Conservation (phyloP, 2,888 invertebrate genomes). For the Agrochola lota region DNA sequence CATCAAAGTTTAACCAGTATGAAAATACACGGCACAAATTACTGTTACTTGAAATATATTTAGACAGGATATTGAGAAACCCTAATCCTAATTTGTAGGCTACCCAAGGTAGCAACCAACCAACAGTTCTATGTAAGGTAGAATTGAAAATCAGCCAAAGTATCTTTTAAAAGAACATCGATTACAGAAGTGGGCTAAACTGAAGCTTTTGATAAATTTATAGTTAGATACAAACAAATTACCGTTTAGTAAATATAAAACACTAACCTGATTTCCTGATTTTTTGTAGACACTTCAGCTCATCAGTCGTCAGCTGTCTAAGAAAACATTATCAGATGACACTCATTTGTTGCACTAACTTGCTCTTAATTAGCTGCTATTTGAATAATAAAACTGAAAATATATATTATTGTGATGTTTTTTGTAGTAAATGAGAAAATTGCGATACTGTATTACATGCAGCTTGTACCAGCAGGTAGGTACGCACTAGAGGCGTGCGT, state of each 20-base stretch:
- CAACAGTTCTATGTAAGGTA: not conserved
- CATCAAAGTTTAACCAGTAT: not conserved
- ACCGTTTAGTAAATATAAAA: slow-evolving; percentile 49
- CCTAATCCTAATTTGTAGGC: slow-evolving; percentile 1
- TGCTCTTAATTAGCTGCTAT: not conserved
- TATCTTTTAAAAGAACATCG: not conserved
- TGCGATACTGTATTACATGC: not conserved
- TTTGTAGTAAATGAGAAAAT: slow-evolving; percentile 25
- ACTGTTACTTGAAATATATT: slow-evolving; percentile 19
- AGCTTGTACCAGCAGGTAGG: slow-evolving; percentile 30
- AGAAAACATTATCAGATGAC: slow-evolving; percentile 40
- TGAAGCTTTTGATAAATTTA: slow-evolving; percentile 3
- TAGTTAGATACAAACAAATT: slow-evolving; percentile 13
- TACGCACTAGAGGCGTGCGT: slow-evolving; percentile 49
- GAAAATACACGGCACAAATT: not conserved
- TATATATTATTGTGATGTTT: slow-evolving; percentile 41
- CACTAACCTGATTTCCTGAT: slow-evolving; percentile 76
- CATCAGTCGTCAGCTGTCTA: slow-evolving; percentile 64
- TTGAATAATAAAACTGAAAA: slow-evolving; percentile 24
- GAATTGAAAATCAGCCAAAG: not conserved
- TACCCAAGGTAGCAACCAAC: slow-evolving; percentile 22
- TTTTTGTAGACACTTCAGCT: slow-evolving; percentile 61
- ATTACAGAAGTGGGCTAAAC: not conserved
- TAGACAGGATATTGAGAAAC: slow-evolving; percentile 32
- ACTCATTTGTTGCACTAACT: slow-evolving; percentile 43